Base-by-base conservation (phyloP, 1,140 invertebrate genomes). In the Mesaphorura yosii region DNA sequence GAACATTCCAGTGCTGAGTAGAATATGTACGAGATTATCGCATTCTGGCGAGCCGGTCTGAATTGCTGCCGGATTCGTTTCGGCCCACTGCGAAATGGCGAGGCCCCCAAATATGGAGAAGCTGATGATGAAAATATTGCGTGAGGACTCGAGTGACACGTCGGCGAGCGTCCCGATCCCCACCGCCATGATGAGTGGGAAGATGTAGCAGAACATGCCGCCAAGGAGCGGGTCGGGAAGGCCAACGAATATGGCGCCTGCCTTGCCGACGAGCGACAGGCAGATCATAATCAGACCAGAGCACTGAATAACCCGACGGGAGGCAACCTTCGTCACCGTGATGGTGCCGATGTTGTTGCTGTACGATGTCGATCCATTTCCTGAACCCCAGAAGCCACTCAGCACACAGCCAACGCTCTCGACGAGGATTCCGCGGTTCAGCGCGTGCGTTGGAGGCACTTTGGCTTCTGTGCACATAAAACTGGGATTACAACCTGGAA, bases 131-230 rank as follows among this genome's bases (percentile, higher is more conserved):
- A 88, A 88, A 1, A 90, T 67, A 71, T 91, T 90, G 45, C 83
- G 72, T 1, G 84, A 76, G n/a, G 83, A 87, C 64, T 84, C 83
- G 28, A 91, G 68, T 64, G 88, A 75, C 22, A 90, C 77, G 63
- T 84, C 86, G 63, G 88, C 83, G 14, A 90, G 72, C 10, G 84
- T 82, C 0, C 52, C 51, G 41, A 58, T 44, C 2, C 52, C 57
- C 3, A 58, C 57, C 15, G 86, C 86, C 1, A 89, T 68, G 58
- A 81, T 80, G 78, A 64, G 55, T 25, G 85, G 85, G 65, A 89
- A 88, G 78, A 87, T 85, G 2, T 88, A 77, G 57, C 85, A 85
- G 68, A 88, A 86, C 50, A 86, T 78, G 2, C 87, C 88, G 1
- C 86, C 88, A 1, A 90, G 77, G 19, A 91, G 80, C 2, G 54